Evolutionary conservation across 1,140 invertebrate species (phyloP), one percentile per base, ranked within the genome.

Genomic region (Microplitis mediator): DNA sequence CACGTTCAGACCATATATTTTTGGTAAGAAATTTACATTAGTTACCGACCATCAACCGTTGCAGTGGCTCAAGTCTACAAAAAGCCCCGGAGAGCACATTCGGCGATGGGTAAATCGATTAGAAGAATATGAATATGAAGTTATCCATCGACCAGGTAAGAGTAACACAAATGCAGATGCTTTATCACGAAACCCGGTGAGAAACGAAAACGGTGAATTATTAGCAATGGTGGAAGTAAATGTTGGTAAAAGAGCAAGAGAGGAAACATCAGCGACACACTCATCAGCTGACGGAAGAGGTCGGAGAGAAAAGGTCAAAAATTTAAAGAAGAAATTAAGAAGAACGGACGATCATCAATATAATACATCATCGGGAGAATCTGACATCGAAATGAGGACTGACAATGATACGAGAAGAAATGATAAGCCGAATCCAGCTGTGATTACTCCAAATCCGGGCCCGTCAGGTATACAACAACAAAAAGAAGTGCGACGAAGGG

Each of bases 21-120:
- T 81, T 39, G 1, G 36, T 6, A 39, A 9, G 36, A 39, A 39
- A 6, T 39, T 39, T 9, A 39, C 36, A 0, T 39, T 39, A 39
- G 36, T 39, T 9, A 39, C 36, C 8, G 36, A 39, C 36, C 36
- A 39, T 9, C 36, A 39, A 39, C 36, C 1, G 0, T 39, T 39
- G 3, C 4, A 4, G 36, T 39, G 36, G 36, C 36, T 45, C 1
- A 45, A 45, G 3, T 45, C 8, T 9, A 45, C 39, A 0, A 45
- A 45, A 8, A 45, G 8, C 3, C 39, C 6, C 8, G 39, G 39
- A 0, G 8, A 45, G 0, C 75, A 86, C 75, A 74, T 90, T n/a
- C 79, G 86, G 3, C 72, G 88, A n/a, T 91, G 89, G 89, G 71
- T 84, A 66, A 34, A 89, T 5, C 79, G 84, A 75, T 71, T 90